Conservation (phyloP, 2,888 invertebrate genomes). For the Antheraea assamensis region DNA sequence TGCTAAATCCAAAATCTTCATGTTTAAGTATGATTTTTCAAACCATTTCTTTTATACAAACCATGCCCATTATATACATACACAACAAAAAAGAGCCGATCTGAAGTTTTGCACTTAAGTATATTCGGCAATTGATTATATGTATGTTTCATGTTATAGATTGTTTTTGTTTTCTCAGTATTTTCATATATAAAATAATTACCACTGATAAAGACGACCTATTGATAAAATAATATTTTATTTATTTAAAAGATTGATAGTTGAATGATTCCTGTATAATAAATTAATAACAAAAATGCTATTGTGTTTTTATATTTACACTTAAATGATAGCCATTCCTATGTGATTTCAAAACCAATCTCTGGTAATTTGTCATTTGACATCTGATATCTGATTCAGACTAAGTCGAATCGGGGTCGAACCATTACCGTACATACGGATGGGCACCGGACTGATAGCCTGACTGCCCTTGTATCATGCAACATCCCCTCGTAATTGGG, state of each 20-base stretch:
- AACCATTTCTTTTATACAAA: too few relatives aligned
- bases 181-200: too few relatives aligned
- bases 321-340: background rate
- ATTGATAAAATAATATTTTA: background rate
- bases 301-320: background rate
- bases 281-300: background rate
- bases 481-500: constrained; percentile 66
- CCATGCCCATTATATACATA: too few relatives aligned
- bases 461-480: constrained; percentile 64
- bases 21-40: too few relatives aligned
- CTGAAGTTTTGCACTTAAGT: too few relatives aligned
- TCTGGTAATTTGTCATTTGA: constrained; percentile 10
- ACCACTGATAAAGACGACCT: too few relatives aligned
- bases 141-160: too few relatives aligned
- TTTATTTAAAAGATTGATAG: background rate
- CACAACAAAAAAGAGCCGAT: too few relatives aligned
- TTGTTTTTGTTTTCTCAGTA: too few relatives aligned
- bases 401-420: constrained; percentile 16
- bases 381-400: constrained; percentile 11
- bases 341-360: constrained; percentile 1
- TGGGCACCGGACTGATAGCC: constrained; percentile 15
- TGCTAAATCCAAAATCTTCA: too few relatives aligned
- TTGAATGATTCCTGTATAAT: background rate
- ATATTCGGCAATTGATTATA: too few relatives aligned
- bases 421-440: constrained; percentile 3